These are phyloP conservation scores for Hydractinia echinata DNA, from an alignment of 30 jellyfish, hydroid and myxozoan genomes.

Conservation along the genomic window DNA sequence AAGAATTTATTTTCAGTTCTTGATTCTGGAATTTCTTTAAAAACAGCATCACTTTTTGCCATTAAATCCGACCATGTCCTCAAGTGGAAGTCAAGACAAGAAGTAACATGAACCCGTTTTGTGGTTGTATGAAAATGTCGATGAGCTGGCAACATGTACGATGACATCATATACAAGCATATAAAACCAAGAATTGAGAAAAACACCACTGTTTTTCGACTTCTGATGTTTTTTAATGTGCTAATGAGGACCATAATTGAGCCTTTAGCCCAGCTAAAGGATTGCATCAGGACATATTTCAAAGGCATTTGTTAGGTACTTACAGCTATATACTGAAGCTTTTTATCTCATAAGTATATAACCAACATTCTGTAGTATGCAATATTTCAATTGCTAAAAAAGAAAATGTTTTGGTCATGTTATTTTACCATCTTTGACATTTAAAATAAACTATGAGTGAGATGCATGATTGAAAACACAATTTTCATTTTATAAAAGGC, in stretches of 20 bases:
- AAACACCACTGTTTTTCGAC: slow-evolving; percentile 34
- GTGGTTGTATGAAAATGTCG: slow-evolving; percentile 30
- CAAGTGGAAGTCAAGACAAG: slow-evolving; percentile 45
- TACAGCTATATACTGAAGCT: too few species aligned
- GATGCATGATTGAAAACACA: too few species aligned
- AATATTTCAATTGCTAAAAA: too few species aligned
- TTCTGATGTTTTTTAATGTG: slow-evolving; percentile 11
- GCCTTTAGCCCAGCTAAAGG: slow-evolving; percentile 10
- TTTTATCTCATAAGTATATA: too few species aligned
- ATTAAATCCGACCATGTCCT: slow-evolving; percentile 54
- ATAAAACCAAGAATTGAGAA: slow-evolving; percentile 4
- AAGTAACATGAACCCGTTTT: background rate
- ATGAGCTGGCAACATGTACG: slow-evolving; percentile 41
- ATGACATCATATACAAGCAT: slow-evolving; percentile 33
- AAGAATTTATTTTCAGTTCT: slow-evolving; percentile 66
- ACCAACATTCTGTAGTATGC: too few species aligned
- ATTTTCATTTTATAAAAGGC: too few species aligned
- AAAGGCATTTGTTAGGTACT: too few species aligned
- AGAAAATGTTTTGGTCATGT: too few species aligned
- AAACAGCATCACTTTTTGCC: slow-evolving; percentile 77
- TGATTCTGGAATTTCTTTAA: slow-evolving; percentile 66
- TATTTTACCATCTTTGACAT: too few species aligned
- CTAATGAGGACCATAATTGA: background rate
- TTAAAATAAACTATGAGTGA: too few species aligned
- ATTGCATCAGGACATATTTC: too few species aligned